Evolutionary conservation across 2,113 vertebrate species (phyloP), one percentile per base, ranked within the genome.

Genomic region (Corynorhinus townsendii): DNA sequence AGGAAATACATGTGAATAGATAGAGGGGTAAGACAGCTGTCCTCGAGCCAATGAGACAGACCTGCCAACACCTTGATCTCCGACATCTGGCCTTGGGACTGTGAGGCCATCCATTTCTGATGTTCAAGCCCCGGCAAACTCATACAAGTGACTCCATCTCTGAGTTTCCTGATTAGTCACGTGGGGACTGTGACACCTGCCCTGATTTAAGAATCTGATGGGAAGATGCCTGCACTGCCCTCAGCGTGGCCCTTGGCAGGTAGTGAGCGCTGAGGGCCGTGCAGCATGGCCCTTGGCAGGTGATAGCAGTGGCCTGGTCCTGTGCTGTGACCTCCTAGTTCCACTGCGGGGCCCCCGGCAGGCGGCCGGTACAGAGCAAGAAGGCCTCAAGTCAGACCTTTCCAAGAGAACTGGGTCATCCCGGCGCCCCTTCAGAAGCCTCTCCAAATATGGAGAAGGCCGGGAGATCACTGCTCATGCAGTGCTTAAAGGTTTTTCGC

Each of bases 401-500:
- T 84, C 54, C 6, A 7, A 54, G 77, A 76, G 85, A 95, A 64
- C 40, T 79, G 82, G 90, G 54, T 95, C 88, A 88, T 81, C 69
- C 2, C 2, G n/a, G n/a, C 59, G 71, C 87, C 66, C 73, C 49
- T 85, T 85, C 77, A 73, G 62, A 91, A 92, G 69, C 88, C 92
- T 90, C 64, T 86, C 71, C 75, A 30, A 87, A 93, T 54, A 56
- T 19, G 45, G n/a, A 90, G 66, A 47, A 40, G 66, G 81, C 80
- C 38, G 1, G 95, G 84, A 85, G 84, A 71, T 80, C 54, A 72
- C 76, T 47, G 1, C 72, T 82, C 82, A 76, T 28, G 72, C 35
- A 35, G 28, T 2, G 35, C 94, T 64, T 90, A 72, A 79, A 87
- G 90, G 84, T 73, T 93, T 89, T 86, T 52, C 87, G 93, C 76